Evolutionary conservation across 1,140 invertebrate genomes (phyloP).

Genomic region (Asobara japonica): DNA sequence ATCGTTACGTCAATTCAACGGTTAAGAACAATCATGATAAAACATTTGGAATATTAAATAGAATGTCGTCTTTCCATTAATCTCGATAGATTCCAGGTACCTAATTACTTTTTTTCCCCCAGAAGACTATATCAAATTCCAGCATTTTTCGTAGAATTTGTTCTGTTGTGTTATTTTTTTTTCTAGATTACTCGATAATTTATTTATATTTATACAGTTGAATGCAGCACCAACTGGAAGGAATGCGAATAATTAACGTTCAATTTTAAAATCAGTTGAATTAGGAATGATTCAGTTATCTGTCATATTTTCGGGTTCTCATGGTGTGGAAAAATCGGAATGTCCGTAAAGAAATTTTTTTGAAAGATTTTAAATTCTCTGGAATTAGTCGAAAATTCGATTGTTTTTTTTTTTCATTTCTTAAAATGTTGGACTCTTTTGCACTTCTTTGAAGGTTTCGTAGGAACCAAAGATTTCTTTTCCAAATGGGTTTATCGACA

Average conservation of each 20-base stretch:
- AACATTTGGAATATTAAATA: slow-evolving; percentile 11
- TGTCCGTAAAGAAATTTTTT: background rate
- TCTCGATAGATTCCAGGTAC: slow-evolving; percentile 6
- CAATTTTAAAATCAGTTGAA: background rate
- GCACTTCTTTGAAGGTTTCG: too few species aligned
- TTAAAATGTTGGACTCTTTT: too few species aligned
- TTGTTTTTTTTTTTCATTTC: too few species aligned
- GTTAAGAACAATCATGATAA: slow-evolving; percentile 9
- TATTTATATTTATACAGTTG: slow-evolving; percentile 14
- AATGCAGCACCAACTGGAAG: slow-evolving; percentile 28
- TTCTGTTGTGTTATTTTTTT: background rate
- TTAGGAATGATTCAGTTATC: background rate
- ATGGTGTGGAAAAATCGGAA: background rate
- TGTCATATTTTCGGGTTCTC: background rate
- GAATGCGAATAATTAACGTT: slow-evolving; percentile 12
- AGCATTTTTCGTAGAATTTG: background rate
- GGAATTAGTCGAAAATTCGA: too few species aligned
- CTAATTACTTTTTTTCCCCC: background rate
- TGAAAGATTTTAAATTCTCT: background rate
- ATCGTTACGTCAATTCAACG: slow-evolving; percentile 3
- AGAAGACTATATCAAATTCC: background rate
- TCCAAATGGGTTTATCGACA: too few species aligned
- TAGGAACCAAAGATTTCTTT: too few species aligned
- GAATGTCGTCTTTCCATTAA: background rate
- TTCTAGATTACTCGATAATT: slow-evolving; percentile 5